phyloP scores from a whole-genome alignment of 1,140 invertebrate genomes.

The Bombus breviceps region DNA sequence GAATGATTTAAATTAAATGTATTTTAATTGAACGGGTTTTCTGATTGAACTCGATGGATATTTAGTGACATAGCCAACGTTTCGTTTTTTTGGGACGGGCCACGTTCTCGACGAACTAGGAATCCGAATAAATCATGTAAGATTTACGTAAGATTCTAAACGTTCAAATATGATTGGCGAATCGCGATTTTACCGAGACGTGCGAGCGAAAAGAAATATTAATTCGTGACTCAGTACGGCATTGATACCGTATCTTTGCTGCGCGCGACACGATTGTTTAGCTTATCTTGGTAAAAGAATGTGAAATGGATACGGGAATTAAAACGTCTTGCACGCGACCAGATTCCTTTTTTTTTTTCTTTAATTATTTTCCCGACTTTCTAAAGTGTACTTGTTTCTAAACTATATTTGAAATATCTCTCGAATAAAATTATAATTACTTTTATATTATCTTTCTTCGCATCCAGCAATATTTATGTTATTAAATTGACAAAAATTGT shows the following conservation, averaged over 20 bases:
- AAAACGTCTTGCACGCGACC: constrained; percentile 7
- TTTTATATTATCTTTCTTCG: constrained; percentile 1
- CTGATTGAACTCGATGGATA: constrained; percentile 31
- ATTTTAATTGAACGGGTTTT: constrained; percentile 25
- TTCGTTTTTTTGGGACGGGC: constrained; percentile 36
- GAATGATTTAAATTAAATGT: neutral
- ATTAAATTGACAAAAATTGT: constrained; percentile 43
- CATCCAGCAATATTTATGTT: neutral
- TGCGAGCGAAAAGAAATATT: constrained; percentile 21
- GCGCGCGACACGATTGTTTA: constrained; percentile 47
- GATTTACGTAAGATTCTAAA: constrained; percentile 32
- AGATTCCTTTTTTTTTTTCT: constrained; percentile 17
- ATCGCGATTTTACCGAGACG: neutral
- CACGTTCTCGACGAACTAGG: constrained; percentile 36
- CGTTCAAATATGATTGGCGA: constrained; percentile 2
- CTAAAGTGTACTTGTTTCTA: neutral
- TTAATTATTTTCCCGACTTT: constrained; percentile 5
- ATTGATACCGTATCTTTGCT: constrained; percentile 71
- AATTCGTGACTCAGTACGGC: constrained; percentile 57
- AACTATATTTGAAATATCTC: neutral
- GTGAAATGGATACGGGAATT: constrained; percentile 25
- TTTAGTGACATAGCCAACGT: constrained; percentile 40
- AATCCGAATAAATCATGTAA: constrained; percentile 43
- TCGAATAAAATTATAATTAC: neutral
- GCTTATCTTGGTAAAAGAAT: constrained; percentile 60